phyloP scores from a whole-genome alignment of 2,888 invertebrate species.

The Agapostemon virescens region DNA sequence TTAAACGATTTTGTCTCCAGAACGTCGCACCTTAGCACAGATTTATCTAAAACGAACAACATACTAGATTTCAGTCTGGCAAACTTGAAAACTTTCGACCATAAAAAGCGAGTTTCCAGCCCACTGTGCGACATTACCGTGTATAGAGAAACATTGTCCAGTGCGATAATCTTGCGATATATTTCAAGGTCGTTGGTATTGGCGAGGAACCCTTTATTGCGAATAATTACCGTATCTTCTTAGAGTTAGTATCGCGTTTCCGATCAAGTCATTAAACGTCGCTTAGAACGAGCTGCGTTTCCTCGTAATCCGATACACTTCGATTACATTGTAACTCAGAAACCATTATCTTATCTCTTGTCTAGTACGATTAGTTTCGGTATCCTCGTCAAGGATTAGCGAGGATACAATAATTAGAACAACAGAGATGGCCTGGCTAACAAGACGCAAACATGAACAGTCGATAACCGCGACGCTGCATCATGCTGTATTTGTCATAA shows the following conservation, averaged over 20 bases:
- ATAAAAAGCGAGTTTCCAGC: no score
- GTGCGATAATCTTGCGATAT: no score
- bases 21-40: no score
- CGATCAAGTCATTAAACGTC: conserved; percentile 32
- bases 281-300: conserved; percentile 38
- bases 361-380: conserved; percentile 53
- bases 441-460: conserved; percentile 24
- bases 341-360: conserved; percentile 54
- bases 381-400: conserved; percentile 55
- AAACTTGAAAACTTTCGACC: no score
- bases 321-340: conserved; percentile 49
- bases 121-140: no score
- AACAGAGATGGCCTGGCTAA: conserved; percentile 39
- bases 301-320: conserved; percentile 36
- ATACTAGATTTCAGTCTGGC: no score
- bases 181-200: no score
- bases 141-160: no score
- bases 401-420: conserved; percentile 59
- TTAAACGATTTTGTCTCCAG: no score
- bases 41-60: no score
- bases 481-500: neutral
- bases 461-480: conserved; percentile 19
- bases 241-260: neutral
- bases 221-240: no score
- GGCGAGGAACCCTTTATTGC: no score